phyloP scores from a whole-genome alignment of 37 sponge, comb jelly and placozoan species.

The Chondrilla cf. caribensis region DNA sequence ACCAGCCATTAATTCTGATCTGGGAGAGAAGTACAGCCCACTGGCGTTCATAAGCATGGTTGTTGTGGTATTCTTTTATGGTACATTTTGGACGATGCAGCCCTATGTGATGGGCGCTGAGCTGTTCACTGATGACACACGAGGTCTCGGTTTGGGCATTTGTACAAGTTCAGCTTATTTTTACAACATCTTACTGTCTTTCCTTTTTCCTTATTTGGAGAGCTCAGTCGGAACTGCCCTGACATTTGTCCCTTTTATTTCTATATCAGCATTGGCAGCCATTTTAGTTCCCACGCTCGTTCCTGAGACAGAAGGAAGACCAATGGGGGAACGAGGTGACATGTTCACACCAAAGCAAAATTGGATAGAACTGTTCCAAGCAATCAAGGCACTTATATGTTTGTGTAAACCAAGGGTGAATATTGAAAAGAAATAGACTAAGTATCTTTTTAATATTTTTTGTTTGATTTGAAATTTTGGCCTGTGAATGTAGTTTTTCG shows the following conservation, averaged over 20 bases:
- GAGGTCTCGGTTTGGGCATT: constrained; percentile 28
- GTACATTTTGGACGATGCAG: constrained; percentile 47
- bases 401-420: no score
- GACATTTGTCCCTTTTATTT: constrained; percentile 15
- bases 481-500: no score
- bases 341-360: no score
- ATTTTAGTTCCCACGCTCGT: constrained; percentile 41
- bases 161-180: constrained; percentile 17
- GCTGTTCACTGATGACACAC: constrained; percentile 25
- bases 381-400: no score
- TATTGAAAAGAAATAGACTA: no score
- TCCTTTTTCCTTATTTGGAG: background rate
- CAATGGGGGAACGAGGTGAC: constrained; percentile 27
- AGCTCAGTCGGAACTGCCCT: constrained; percentile 11
- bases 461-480: no score
- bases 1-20: background rate
- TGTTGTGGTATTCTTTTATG: constrained; percentile 23
- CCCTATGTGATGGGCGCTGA: constrained; percentile 46
- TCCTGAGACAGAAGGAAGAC: constrained; percentile 59
- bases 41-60: background rate
- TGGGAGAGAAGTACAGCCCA: constrained; percentile 1
- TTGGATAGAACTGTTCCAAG: no score
- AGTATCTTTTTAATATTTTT: no score
- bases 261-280: constrained; percentile 9
- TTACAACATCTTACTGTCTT: background rate